A percentile compares a stretch with the other conserved stretches of the same genome.
These are phyloP conservation scores for Musca domestica DNA, from an alignment of 1,140 invertebrate genomes.

Conservation along the genomic window DNA sequence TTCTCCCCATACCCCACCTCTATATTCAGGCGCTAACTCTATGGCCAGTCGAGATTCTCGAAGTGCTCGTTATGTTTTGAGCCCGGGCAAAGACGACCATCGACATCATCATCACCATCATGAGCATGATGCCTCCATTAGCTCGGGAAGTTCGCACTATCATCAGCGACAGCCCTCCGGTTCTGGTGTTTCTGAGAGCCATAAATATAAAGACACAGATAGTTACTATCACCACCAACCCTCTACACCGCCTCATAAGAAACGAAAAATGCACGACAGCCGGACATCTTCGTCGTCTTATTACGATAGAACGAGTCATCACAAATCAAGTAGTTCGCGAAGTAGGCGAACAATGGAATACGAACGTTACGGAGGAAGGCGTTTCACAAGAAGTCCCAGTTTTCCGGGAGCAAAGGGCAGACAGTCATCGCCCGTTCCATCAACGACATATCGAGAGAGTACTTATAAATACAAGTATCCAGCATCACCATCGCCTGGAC, in stretches of 20 bases:
- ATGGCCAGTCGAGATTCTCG: slow-evolving; percentile 30
- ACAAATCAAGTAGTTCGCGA: slow-evolving; percentile 29
- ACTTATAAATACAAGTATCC: slow-evolving; percentile 37
- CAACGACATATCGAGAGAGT: slow-evolving; percentile 35
- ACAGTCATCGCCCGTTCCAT: slow-evolving; percentile 40
- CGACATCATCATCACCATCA: slow-evolving; percentile 40
- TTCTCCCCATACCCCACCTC: slow-evolving; percentile 41
- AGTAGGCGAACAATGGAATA: slow-evolving; percentile 33
- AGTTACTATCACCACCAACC: slow-evolving; percentile 40
- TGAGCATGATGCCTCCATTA: slow-evolving; percentile 20
- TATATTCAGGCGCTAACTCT: slow-evolving; percentile 28
- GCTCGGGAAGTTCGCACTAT: slow-evolving; percentile 20
- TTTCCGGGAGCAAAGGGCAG: slow-evolving; percentile 34
- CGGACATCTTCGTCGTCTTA: slow-evolving; percentile 24
- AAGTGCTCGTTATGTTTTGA: slow-evolving; percentile 39
- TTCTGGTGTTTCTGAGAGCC: not conserved
- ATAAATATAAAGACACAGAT: slow-evolving; percentile 28
- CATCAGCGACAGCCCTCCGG: not conserved
- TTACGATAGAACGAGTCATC: slow-evolving; percentile 40
- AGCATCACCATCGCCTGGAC: slow-evolving; percentile 36
- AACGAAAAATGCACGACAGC: slow-evolving; percentile 45
- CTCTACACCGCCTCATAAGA: slow-evolving; percentile 46
- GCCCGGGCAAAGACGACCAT: slow-evolving; percentile 44
- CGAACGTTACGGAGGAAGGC: slow-evolving; percentile 39
- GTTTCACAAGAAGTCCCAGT: slow-evolving; percentile 41